These are phyloP conservation scores for Pangasius macronema DNA, from an alignment of 2,797 vertebrate genomes.

Conservation along the genomic window DNA sequence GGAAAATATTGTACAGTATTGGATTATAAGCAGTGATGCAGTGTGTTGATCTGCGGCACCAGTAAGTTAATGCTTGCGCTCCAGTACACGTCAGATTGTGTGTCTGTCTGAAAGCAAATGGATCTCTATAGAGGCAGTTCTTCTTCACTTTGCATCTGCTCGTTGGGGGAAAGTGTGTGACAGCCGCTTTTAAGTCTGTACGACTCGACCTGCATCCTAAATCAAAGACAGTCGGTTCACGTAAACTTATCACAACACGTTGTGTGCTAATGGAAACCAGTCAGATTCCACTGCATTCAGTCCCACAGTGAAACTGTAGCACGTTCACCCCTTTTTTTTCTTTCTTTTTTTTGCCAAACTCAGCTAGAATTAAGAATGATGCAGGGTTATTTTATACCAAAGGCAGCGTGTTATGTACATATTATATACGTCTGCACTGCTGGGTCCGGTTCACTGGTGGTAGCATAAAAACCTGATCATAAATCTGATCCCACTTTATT, in stretches of 20 bases:
- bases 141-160: background rate
- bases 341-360: background rate
- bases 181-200: no score
- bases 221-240: no score
- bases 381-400: background rate
- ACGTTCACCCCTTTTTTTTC: background rate
- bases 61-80: background rate
- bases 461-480: background rate
- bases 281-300: background rate
- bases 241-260: no score
- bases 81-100: background rate
- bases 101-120: background rate
- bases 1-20: background rate
- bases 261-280: conserved; percentile 14
- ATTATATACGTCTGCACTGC: background rate
- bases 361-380: background rate
- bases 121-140: background rate
- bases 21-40: background rate
- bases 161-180: background rate
- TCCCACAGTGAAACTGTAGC: conserved; percentile 3
- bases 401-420: background rate
- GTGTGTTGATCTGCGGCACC: background rate
- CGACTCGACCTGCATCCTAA: no score
- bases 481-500: conserved; percentile 17
- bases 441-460: background rate